Conservation (phyloP, 2,113 vertebrate genomes). For the Archilochus colubris region DNA sequence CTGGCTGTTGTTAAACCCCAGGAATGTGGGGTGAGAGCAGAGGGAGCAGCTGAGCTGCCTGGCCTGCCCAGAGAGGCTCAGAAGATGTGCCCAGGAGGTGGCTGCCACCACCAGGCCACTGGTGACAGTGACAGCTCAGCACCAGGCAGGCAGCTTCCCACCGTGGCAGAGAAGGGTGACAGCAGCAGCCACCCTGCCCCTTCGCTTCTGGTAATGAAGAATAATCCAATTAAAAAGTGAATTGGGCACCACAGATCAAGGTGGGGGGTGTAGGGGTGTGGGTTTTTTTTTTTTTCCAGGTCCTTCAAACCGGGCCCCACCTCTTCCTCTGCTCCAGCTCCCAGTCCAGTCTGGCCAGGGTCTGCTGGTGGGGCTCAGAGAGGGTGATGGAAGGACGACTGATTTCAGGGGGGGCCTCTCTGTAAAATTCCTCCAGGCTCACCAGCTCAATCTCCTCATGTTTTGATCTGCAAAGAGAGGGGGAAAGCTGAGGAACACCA, state of each 20-base stretch:
- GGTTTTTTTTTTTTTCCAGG: too few species aligned
- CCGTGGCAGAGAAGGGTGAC: background rate
- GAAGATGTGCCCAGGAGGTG: background rate
- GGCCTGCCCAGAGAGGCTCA: background rate
- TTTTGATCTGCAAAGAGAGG: constrained; percentile 82
- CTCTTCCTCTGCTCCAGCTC: constrained; percentile 98
- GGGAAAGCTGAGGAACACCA: background rate
- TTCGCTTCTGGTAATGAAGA: too few species aligned
- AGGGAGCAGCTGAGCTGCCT: background rate
- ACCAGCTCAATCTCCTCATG: constrained; percentile 97
- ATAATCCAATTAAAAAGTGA: too few species aligned
- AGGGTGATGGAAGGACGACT: constrained; percentile 87
- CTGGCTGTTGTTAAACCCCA: too few species aligned
- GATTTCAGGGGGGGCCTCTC: constrained; percentile 88
- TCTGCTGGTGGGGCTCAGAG: constrained; percentile 92
- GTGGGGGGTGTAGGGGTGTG: too few species aligned
- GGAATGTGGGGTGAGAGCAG: fast-evolving
- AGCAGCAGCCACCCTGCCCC: background rate
- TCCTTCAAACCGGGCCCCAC: constrained; percentile 58
- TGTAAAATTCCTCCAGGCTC: constrained; percentile 90
- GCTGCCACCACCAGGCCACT: background rate
- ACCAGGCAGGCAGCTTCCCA: background rate
- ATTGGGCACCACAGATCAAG: too few species aligned
- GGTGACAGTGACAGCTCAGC: fast-evolving
- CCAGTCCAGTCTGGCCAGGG: constrained; percentile 96